Base-by-base conservation (phyloP, 2,888 invertebrate genomes). In the Acrobasis consociella region DNA sequence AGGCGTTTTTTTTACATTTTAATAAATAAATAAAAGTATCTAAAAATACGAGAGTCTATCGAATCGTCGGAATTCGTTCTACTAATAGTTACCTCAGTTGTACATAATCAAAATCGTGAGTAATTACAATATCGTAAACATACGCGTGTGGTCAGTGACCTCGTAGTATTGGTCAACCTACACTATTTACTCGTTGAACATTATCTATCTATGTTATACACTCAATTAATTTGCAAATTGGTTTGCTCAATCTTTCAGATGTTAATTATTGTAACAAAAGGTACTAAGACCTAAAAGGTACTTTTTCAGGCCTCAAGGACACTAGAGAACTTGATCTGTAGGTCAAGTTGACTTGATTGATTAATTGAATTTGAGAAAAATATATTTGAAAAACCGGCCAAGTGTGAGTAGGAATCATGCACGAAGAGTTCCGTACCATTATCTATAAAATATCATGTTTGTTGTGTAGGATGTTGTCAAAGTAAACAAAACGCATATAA, bases 151-250 rank as follows among this genome's bases (percentile, higher is more conserved):
- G 56, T 56, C 56, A 56, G 17, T 56, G 56, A 46, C 56, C 56
- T 56, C 56, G 56, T 22, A 13, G 16, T 56, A 56, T 56, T 56
- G 13, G 42, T 22, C 42, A 56, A 56, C 22, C 56, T 55, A 56
- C 16, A 17, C 55, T 56, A 56, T 22, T 42, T 56, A 56, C 42
- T 56, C 3, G 11, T 46, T 42, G 7, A 15, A 22, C 9, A 9
- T 16, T 56, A 13, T 10, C n/a, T 46, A n/a, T 46, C 13, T 56
- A n/a, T 39, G 16, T 9, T 3, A 42, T 13, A 15, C 13, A 16
- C 9, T 17, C 13, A 56, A 56, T 56, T 56, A 56, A 46, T 2
- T 17, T 56, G 56, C 22, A 42, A 56, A 56, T 46, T 17, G 3
- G 11, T 11, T 56, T 22, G 11, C 17, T 17, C 42, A 56, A 56